Conservation (phyloP, 2,888 invertebrate species). For the Lycia hirtaria region DNA sequence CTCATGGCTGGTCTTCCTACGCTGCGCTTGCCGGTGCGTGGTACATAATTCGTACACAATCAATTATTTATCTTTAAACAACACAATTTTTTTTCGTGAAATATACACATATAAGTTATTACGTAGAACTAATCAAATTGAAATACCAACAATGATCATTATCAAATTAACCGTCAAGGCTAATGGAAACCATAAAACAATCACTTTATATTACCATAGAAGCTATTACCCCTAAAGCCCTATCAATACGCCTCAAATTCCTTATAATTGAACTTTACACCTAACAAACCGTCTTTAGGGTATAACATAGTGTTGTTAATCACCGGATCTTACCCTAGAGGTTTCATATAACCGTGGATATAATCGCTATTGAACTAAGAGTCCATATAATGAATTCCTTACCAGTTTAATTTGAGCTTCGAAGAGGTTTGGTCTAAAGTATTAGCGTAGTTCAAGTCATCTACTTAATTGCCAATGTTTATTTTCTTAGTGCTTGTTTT, state of each 20-base stretch:
- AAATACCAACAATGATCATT: conserved; percentile 1
- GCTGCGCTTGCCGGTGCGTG: too few relatives aligned
- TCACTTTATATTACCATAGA: conserved; percentile 14
- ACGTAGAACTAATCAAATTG: conserved; percentile 14
- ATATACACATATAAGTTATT: conserved; percentile 4
- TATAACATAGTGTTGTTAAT: conserved; percentile 52
- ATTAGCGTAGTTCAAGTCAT: background rate
- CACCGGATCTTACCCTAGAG: conserved; percentile 60
- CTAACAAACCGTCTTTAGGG: conserved; percentile 41
- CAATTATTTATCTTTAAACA: too few relatives aligned
- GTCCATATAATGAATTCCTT: conserved; percentile 48
- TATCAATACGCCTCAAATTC: conserved; percentile 52
- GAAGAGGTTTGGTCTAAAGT: background rate
- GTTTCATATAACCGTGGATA: conserved; percentile 40
- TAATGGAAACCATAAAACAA: conserved; percentile 28
- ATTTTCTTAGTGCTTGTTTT: background rate
- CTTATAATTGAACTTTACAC: conserved; percentile 58
- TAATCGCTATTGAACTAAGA: conserved; percentile 38
- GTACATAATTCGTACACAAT: too few relatives aligned
- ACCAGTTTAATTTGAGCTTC: conserved; percentile 41
- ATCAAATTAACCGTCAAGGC: conserved; percentile 9
- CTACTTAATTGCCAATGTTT: too few relatives aligned
- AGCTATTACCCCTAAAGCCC: conserved; percentile 14
- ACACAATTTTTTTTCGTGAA: too few relatives aligned
- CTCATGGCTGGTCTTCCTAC: too few relatives aligned